Evolutionary conservation across 2,113 vertebrate genomes (phyloP).

Genomic region (Ginglymostoma cirratum): DNA sequence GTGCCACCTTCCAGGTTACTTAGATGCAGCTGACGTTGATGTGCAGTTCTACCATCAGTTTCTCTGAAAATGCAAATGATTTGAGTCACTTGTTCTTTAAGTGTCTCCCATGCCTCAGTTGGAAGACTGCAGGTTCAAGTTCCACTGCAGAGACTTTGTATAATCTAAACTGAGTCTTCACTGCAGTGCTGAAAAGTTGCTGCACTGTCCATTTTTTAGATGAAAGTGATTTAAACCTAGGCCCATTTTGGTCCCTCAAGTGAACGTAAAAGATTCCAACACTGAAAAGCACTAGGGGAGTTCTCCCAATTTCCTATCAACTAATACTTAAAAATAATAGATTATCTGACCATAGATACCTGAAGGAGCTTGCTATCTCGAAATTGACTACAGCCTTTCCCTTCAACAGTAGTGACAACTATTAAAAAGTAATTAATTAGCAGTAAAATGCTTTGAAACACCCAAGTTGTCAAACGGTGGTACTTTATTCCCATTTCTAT

Average conservation of each 20-base stretch:
- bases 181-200: background rate
- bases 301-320: background rate
- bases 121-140: background rate
- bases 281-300: background rate
- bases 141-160: background rate
- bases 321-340: background rate
- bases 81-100: background rate
- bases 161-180: background rate
- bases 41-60: background rate
- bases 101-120: background rate
- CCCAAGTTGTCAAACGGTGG: background rate
- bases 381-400: background rate
- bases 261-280: background rate
- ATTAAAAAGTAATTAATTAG: background rate
- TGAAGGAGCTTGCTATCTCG: background rate
- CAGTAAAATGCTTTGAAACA: background rate
- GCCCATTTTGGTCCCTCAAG: background rate
- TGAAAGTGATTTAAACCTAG: background rate
- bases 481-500: background rate
- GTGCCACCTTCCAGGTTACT: background rate
- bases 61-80: background rate
- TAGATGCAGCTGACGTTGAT: background rate
- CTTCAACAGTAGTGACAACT: background rate
- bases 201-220: background rate
- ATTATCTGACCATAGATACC: background rate